Percentiles rank a stretch among this genome's conserved stretches.
Evolutionary conservation across 2,888 invertebrate genomes (phyloP).

Genomic region (Diaprepes abbreviatus): DNA sequence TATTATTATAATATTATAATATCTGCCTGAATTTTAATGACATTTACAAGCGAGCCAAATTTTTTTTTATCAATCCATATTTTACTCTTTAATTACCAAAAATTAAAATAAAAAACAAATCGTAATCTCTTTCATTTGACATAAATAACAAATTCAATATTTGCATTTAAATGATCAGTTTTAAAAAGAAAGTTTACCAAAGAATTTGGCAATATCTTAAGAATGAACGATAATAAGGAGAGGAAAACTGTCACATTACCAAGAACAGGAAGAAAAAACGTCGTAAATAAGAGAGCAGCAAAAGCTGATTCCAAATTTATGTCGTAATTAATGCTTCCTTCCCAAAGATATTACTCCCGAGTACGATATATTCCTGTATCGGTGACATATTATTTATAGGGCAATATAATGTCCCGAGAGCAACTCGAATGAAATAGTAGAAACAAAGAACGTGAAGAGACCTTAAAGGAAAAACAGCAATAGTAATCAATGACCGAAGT

Average conservation of each 20-base stretch:
- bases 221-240: slow-evolving; percentile 34
- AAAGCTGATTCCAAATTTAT: slow-evolving; percentile 54
- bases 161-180: too few relatives aligned
- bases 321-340: slow-evolving; percentile 59
- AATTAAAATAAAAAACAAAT: too few relatives aligned
- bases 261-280: slow-evolving; percentile 44
- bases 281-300: slow-evolving; percentile 44
- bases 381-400: slow-evolving; percentile 61
- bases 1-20: too few relatives aligned
- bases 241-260: slow-evolving; percentile 47
- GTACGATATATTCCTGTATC: slow-evolving; percentile 59
- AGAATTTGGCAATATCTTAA: slow-evolving; percentile 19
- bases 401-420: slow-evolving; percentile 57
- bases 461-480: slow-evolving; percentile 55
- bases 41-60: too few relatives aligned
- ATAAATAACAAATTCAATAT: too few relatives aligned
- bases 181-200: background rate
- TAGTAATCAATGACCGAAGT: slow-evolving; percentile 63
- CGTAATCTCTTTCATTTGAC: too few relatives aligned
- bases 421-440: slow-evolving; percentile 56
- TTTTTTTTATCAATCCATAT: too few relatives aligned
- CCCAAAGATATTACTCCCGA: slow-evolving; percentile 57
- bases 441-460: slow-evolving; percentile 58
- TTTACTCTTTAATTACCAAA: too few relatives aligned
- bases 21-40: too few relatives aligned